Evolutionary conservation across 2,888 invertebrate species (phyloP), one percentile per base, ranked within the genome.

Genomic region (Pandemis cinnamomeana): DNA sequence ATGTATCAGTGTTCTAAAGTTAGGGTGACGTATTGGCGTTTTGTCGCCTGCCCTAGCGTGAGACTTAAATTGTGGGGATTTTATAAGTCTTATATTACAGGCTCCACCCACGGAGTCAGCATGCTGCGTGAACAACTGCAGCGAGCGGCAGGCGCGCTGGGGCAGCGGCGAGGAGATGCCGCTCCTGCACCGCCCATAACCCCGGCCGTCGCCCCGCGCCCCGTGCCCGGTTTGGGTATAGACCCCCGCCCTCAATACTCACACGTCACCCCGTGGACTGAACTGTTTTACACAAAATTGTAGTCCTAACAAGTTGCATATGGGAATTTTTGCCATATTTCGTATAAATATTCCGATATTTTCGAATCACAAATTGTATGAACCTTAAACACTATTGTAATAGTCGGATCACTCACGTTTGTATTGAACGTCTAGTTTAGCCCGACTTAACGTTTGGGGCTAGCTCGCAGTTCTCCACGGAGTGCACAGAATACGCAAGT

Each of bases 121-220:
- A 46, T 93, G 93, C 76, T 93, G 93, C 76, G 89, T 85, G n/a
- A 91, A 92, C 81, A 90, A 91, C 76, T 92, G 93, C 84, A 85
- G 88, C 78, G 85, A 85, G 75, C 85, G 92, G 0, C 84, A 83
- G 46, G 69, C 44, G 51, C 74, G 77, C 0, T 90, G 90, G 89
- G 83, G 80, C 27, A 87, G 84, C 79, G 86, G 87, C 7, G 93
- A 94, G 74, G 83, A 87, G 71, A 94, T 93, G 36, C 93, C 93
- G 0, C 83, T 94, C 0, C 84, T 93, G 0, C 91, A 86, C 66
- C 87, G 90, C 10, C 92, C 93, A 86, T 94, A 94, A 89, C 93
- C 86, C 78, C 80, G 88, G 89, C 80, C 76, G 68, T 0, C 51
- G 51, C 68, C 70, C 80, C 76, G 78, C 86, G 79, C 83, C 83